phyloP scores from a whole-genome alignment of 2,888 invertebrate species.

The Drosophila kuntzei region DNA sequence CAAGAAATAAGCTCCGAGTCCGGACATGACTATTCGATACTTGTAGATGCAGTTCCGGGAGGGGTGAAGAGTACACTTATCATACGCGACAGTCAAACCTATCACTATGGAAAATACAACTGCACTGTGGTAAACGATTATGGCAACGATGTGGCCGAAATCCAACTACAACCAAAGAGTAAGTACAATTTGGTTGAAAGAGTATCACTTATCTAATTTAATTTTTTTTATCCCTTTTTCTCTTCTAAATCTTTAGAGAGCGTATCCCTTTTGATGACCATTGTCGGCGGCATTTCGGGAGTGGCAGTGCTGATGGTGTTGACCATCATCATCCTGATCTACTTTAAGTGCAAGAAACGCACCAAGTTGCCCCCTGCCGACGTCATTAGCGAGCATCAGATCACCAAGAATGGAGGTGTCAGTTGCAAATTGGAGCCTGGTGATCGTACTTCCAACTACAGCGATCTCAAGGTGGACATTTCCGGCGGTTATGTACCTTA shows the following conservation, averaged over 20 bases:
- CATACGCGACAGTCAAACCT: conserved; percentile 93
- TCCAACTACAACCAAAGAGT: conserved; percentile 95
- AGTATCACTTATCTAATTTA: neutral
- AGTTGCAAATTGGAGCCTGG: conserved; percentile 86
- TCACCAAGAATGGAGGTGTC: conserved; percentile 86
- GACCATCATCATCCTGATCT: conserved; percentile 90
- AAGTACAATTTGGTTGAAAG: conserved; percentile 86
- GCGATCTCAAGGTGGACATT: conserved; percentile 95
- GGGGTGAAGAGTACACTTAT: conserved; percentile 95
- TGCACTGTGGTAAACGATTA: conserved; percentile 97
- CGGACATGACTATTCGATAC: conserved; percentile 90
- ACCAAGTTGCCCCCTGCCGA: conserved; percentile 85
- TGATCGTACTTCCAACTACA: conserved; percentile 96
- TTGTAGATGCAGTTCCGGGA: conserved; percentile 91
- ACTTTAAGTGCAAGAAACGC: conserved; percentile 88
- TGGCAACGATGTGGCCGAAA: conserved; percentile 94
- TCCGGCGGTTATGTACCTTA: conserved; percentile 90
- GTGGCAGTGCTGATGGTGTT: conserved; percentile 94
- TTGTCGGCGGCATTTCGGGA: conserved; percentile 92
- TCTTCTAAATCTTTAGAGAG: conserved; percentile 87
- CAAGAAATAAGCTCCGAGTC: conserved; percentile 91
- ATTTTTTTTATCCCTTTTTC: no score
- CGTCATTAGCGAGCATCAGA: conserved; percentile 86
- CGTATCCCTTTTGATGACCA: conserved; percentile 92
- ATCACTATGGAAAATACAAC: conserved; percentile 96